Evolutionary conservation across 2,888 invertebrate species (phyloP), one percentile per base, ranked within the genome.

Genomic region (Antitype chi): DNA sequence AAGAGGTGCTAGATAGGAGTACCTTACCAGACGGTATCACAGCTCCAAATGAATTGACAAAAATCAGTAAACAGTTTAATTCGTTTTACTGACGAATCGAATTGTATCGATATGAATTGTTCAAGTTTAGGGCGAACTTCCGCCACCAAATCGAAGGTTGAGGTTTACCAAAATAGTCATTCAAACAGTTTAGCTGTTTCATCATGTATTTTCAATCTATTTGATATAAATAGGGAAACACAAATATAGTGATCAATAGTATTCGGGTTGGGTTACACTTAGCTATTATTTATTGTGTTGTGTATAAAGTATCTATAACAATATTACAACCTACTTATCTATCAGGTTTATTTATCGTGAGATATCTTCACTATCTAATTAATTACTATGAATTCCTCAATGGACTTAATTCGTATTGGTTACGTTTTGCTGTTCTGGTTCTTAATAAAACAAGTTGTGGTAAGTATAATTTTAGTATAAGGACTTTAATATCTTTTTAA

Each of bases 131-230:
- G 67, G 74, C 80, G 77, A 70, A 86, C 70, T 78, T 85, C 90
- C 89, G 86, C 59, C 38, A 28, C 70, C 5, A 66, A 77, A 89
- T 86, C 82, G 88, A 88, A 88, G 88, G 88, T 75, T 81, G 67
- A 53, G 57, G 57, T 52, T 82, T 76, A 28, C 20, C 32, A 75
- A 81, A 74, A 82, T 62, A 60, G 47, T 53, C 74, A 78, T 76
- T 80, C 71, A 80, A 23, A 70, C 15, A 55, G 32, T 86, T 89
- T 78, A 59, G 89, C 87, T 72, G 76, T 83, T 76, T 88, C 88
- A 89, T 88, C 74, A 28, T 47, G 43, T 74, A 62, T 69, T 72
- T 59, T 32, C 17, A 32, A 71, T 72, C 32, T 70, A 52, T 74
- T 72, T 76, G 47, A 77, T 88, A 88, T 88, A 88, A 82, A 89